A percentile compares a stretch with the other conserved stretches of the same genome.
phyloP scores from a whole-genome alignment of 2,888 invertebrate species.

The Chelonus formosanus region DNA sequence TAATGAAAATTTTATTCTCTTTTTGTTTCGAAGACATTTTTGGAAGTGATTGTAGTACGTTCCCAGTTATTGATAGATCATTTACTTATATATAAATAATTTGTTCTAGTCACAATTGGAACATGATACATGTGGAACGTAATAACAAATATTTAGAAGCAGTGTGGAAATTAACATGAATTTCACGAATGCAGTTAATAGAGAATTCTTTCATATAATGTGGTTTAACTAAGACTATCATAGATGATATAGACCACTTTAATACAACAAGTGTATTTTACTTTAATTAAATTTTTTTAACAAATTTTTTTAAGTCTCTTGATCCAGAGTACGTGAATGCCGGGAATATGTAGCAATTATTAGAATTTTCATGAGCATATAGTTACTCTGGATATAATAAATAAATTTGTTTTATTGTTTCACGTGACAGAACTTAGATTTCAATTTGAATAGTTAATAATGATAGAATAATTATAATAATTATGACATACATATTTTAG shows the following conservation, averaged over 20 bases:
- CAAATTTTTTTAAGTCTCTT: background rate
- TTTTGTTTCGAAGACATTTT: background rate
- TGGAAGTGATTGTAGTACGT: conserved; percentile 19
- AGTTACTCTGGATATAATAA: conserved; percentile 17
- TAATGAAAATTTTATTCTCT: conserved; percentile 3
- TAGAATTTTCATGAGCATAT: background rate
- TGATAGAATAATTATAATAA: no score
- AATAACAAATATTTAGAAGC: no score
- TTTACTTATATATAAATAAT: conserved; percentile 37
- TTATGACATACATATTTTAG: background rate
- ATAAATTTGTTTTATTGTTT: conserved; percentile 3
- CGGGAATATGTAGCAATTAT: conserved; percentile 11
- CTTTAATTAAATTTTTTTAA: no score
- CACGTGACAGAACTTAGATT: no score
- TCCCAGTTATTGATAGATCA: conserved; percentile 25
- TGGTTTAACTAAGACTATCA: no score
- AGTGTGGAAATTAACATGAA: no score
- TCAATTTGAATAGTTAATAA: no score
- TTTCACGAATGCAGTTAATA: no score
- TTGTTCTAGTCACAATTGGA: conserved; percentile 43
- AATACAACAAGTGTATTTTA: no score
- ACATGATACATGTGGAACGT: background rate
- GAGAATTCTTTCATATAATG: no score
- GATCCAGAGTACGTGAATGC: conserved; percentile 6
- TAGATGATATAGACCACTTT: no score